Evolutionary conservation across 2,888 invertebrate species (phyloP).

Genomic region (Spilosoma lubricipeda): DNA sequence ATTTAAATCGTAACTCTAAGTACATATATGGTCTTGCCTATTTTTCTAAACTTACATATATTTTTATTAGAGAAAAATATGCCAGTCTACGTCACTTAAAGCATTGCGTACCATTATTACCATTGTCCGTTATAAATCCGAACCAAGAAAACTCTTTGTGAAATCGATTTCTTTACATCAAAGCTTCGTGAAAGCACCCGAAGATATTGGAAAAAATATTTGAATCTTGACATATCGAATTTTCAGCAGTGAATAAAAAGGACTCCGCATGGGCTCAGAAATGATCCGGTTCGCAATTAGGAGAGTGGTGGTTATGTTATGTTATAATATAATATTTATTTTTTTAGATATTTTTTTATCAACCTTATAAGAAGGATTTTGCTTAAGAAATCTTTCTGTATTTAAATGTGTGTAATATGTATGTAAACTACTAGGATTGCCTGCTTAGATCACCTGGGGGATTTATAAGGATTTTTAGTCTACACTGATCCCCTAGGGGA

Average conservation of each 20-base stretch:
- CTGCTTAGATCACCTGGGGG: no score
- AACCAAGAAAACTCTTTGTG: constrained; percentile 27
- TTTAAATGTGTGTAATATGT: no score
- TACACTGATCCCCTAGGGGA: no score
- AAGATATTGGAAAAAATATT: constrained; percentile 35
- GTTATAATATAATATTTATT: not conserved
- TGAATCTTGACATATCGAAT: constrained; percentile 26
- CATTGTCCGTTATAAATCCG: not conserved
- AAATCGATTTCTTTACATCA: constrained; percentile 37
- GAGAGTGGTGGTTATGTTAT: not conserved
- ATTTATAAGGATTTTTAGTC: no score
- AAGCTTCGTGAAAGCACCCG: constrained; percentile 26
- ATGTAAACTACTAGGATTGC: no score
- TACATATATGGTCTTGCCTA: no score
- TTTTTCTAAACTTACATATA: no score
- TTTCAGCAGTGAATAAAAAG: constrained; percentile 19
- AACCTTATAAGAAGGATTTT: not conserved
- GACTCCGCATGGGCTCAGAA: not conserved
- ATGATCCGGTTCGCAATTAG: not conserved
- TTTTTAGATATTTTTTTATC: no score
- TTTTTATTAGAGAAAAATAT: no score
- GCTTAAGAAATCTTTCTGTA: no score
- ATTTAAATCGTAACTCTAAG: no score
- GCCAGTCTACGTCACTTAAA: not conserved
- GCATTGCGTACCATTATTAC: not conserved